Evolutionary conservation across 1,140 invertebrate genomes (phyloP), one percentile per base, ranked within the genome.

Genomic region (Leptopilina boulardi): DNA sequence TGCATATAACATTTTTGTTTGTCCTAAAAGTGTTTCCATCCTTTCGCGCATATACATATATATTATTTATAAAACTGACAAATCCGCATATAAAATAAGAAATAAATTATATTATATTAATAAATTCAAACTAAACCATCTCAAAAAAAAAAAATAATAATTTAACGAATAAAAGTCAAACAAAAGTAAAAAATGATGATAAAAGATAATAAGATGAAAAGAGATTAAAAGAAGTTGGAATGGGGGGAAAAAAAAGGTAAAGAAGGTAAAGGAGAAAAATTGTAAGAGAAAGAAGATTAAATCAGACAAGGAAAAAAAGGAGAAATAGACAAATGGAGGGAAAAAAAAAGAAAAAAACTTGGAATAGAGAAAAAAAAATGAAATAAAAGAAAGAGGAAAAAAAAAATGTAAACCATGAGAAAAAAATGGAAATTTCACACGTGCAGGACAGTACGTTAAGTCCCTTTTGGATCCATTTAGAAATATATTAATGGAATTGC

Each of bases 1-100:
- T 66, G 59, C 59, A 66, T 59, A 30, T 59, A 30, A 66, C 10
- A 66, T 66, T 34, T 38, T 66, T 30, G 59, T 30, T 66, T 66
- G 23, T 30, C 13, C 26, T 66, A 30, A 30, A 66, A 51, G 15
- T 30, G 13, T 4, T 13, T 5, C 13, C 34, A 3, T 38, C 34
- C 34, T 38, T 38, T 38, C 9, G n/a, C n/a, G n/a, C 34, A 6
- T 9, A 38, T 38, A 6, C 34, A 38, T 38, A 38, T 9, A 15
- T 15, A 23, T 66, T n/a, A n/a, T n/a, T n/a, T n/a, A n/a, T n/a
- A 66, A 66, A 66, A 34, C 59, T 34, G 21, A n/a, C 4, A n/a
- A 66, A 38, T n/a, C n/a, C n/a, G n/a, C n/a, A n/a, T n/a, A n/a
- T n/a, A n/a, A n/a, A n/a, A n/a, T n/a, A n/a, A n/a, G n/a, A n/a